Percentiles rank a stretch among this genome's conserved stretches.
These are phyloP conservation scores for Plebejus anna DNA, from an alignment of 2,888 invertebrate species.

Conservation along the genomic window DNA sequence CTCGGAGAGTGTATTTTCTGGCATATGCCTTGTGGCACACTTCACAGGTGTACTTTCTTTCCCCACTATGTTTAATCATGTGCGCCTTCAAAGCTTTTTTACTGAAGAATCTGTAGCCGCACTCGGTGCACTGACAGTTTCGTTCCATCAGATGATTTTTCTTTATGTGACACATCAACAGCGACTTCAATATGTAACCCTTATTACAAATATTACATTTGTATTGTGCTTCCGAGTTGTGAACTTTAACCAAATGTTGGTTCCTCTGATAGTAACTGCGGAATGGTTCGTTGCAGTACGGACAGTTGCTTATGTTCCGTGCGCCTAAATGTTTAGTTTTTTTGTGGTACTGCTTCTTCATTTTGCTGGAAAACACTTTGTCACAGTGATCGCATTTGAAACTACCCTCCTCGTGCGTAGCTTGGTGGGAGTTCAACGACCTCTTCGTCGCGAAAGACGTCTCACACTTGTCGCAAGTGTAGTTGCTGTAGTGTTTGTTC, in stretches of 20 bases:
- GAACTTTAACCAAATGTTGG: slow-evolving; percentile 64
- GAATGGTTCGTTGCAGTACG: slow-evolving; percentile 60
- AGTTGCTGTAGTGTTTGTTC: slow-evolving; percentile 65
- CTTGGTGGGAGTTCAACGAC: slow-evolving; percentile 54
- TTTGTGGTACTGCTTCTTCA: slow-evolving; percentile 63
- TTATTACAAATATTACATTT: slow-evolving; percentile 67
- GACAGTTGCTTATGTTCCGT: slow-evolving; percentile 62
- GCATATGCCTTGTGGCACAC: slow-evolving; percentile 69
- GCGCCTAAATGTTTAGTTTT: slow-evolving; percentile 64
- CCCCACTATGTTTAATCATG: slow-evolving; percentile 72
- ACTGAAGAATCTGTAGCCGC: slow-evolving; percentile 73
- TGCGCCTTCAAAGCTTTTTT: slow-evolving; percentile 76
- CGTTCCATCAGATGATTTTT: slow-evolving; percentile 71
- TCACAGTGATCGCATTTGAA: slow-evolving; percentile 67
- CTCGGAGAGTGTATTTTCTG: slow-evolving; percentile 56
- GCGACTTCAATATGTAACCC: slow-evolving; percentile 56
- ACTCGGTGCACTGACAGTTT: slow-evolving; percentile 71
- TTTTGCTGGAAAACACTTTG: slow-evolving; percentile 56
- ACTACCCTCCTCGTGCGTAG: slow-evolving; percentile 59
- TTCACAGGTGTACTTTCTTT: slow-evolving; percentile 59
- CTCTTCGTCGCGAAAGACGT: slow-evolving; percentile 58
- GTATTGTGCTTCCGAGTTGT: slow-evolving; percentile 63
- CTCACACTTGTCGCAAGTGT: slow-evolving; percentile 56
- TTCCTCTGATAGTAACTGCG: slow-evolving; percentile 66
- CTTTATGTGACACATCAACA: slow-evolving; percentile 66